Evolutionary conservation across 2,888 invertebrate genomes (phyloP), one percentile per base, ranked within the genome.

Genomic region (Petrolisthes cinctipes): DNA sequence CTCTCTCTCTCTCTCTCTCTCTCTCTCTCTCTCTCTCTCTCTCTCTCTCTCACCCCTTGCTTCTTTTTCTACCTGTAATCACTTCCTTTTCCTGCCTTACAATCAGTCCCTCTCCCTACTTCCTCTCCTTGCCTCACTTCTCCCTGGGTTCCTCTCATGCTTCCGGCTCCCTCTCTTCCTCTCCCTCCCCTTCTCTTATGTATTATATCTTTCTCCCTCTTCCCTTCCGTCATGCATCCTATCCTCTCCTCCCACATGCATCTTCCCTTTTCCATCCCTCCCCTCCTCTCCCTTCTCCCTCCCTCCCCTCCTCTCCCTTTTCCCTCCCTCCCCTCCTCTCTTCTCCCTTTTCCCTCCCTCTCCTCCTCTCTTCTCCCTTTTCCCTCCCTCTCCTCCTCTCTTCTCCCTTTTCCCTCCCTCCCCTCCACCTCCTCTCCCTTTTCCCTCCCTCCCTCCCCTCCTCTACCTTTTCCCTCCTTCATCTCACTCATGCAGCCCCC

Each of bases 31-130:
- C 3, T 61, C 61, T 61, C 61, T 61, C 9, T 11, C 61, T 37
- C 37, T 37, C 37, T 37, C 37, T 17, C 61, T 61, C 61, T 61
- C 61, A 2, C 17, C 17, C 17, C 17, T 61, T 61, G 9, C 61
- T 61, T 61, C 17, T 61, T 61, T 61, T 61, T 61, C 61, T 61
- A 11, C 37, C 37, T 37, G 37, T 37, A 37, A 37, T 37, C 37
- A 37, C 82, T 82, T 54, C 54, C 66, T 37, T 37, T 37, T 37
- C 37, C 37, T 37, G 37, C n/a, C 71, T 51, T 9, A 7, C 17
- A 20, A 37, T 14, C 53, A 37, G n/a, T 56, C 80, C 54, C 80
- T 23, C 80, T 80, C 80, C 6, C 80, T 57, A n/a, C 56, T 9
- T 54, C 14, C 79, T 53, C 37, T 53, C 79, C 51, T 79, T 17